Evolutionary conservation across 2,113 vertebrate species (phyloP).

Genomic region (Xiphorhynchus elegans): DNA sequence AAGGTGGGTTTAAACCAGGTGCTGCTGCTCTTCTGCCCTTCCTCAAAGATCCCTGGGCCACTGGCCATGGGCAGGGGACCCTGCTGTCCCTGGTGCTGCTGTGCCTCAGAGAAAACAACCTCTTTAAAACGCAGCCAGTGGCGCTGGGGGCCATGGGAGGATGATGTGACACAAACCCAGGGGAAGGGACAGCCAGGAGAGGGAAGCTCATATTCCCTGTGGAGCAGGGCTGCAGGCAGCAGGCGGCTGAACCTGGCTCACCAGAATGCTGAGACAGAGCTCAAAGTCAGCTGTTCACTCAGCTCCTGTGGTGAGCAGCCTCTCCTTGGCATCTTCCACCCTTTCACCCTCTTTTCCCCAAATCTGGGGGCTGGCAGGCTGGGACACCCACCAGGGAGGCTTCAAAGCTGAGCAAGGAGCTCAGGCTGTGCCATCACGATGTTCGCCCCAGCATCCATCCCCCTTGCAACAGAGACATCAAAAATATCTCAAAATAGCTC

Average conservation of each 20-base stretch:
- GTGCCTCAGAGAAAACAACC: neutral
- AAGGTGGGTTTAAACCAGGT: rapidly evolving
- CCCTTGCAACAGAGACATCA: conserved; percentile 49
- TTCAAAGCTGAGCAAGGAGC: conserved; percentile 4
- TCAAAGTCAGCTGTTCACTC: neutral
- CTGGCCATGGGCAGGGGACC: neutral
- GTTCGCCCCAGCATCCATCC: conserved; percentile 16
- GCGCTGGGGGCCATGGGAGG: neutral
- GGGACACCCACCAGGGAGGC: neutral
- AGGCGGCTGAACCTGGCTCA: rapidly evolving
- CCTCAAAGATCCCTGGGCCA: neutral
- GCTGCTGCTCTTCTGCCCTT: neutral
- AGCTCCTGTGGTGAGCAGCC: rapidly evolving
- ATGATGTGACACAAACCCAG: neutral
- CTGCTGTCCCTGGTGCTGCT: neutral
- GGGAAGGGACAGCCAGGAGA: neutral
- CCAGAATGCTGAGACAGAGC: rapidly evolving
- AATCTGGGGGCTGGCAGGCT: neutral
- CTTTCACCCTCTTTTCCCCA: neutral
- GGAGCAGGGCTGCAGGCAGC: neutral
- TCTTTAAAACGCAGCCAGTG: neutral
- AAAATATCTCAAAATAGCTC: conserved; percentile 66
- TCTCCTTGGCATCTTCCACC: neutral
- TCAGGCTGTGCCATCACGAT: neutral
- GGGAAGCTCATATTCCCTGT: neutral